Evolutionary conservation across 2,113 vertebrate species (phyloP).

Genomic region (Sylvicapra grimmia): DNA sequence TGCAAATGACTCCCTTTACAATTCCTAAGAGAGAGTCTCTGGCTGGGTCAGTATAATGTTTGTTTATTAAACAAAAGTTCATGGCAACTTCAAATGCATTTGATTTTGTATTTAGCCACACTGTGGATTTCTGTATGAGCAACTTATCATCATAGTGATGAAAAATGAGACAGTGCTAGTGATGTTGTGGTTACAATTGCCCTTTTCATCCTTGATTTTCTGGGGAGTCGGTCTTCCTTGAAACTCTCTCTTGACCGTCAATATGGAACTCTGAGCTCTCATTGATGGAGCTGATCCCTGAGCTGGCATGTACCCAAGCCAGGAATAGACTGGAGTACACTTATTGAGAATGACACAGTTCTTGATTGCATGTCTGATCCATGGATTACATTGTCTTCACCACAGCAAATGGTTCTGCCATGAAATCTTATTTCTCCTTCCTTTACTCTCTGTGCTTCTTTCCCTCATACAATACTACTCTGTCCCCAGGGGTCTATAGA

Average conservation of each 20-base stretch:
- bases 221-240: background rate
- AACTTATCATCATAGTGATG: background rate
- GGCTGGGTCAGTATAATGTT: background rate
- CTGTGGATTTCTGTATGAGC: background rate
- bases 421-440: background rate
- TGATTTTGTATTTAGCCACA: background rate
- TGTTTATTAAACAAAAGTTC: constrained; percentile 14
- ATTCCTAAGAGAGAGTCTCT: background rate
- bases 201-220: background rate
- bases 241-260: background rate
- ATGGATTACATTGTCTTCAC: background rate
- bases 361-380: background rate
- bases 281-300: background rate
- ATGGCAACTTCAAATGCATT: background rate
- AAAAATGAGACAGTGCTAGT: background rate
- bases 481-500: background rate
- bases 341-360: background rate
- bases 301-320: background rate
- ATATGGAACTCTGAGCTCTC: background rate
- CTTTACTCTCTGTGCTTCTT: background rate
- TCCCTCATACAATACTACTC: background rate
- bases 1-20: background rate
- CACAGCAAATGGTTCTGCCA: background rate
- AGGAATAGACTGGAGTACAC: background rate
- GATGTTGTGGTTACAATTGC: background rate